A percentile compares a stretch with the other conserved stretches of the same genome.
Conservation (phyloP, 2,888 invertebrate species). For the Acanthacorydalis orientalis region DNA sequence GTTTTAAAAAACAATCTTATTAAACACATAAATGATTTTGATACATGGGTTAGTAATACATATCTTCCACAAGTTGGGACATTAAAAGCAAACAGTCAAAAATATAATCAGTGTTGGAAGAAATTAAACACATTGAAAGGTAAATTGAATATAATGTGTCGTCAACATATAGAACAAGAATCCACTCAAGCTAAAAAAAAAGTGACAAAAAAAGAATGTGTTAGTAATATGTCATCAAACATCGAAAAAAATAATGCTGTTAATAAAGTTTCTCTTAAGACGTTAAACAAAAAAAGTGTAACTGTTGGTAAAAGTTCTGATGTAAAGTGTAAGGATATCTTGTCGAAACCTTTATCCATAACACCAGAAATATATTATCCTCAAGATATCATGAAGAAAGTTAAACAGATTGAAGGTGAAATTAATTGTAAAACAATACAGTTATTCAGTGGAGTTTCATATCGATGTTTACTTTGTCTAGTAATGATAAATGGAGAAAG, state of each 20-base stretch:
- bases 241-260: too few relatives aligned
- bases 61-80: not conserved
- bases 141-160: not conserved
- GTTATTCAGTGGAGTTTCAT: not conserved
- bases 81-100: not conserved
- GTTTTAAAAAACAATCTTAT: not conserved
- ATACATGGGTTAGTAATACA: not conserved
- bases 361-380: not conserved
- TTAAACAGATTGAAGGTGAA: not conserved
- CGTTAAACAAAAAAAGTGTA: too few relatives aligned
- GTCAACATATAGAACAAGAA: not conserved
- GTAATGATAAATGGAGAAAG: not conserved
- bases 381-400: not conserved
- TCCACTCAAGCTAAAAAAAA: not conserved
- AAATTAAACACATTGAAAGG: not conserved
- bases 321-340: too few relatives aligned
- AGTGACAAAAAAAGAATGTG: too few relatives aligned
- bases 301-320: too few relatives aligned
- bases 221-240: too few relatives aligned
- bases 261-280: too few relatives aligned
- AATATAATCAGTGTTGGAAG: not conserved
- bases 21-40: not conserved
- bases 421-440: not conserved
- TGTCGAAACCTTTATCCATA: too few relatives aligned
- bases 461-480: not conserved